Conservation (phyloP, 2,888 invertebrate species). For the Ophioninae sp. region DNA sequence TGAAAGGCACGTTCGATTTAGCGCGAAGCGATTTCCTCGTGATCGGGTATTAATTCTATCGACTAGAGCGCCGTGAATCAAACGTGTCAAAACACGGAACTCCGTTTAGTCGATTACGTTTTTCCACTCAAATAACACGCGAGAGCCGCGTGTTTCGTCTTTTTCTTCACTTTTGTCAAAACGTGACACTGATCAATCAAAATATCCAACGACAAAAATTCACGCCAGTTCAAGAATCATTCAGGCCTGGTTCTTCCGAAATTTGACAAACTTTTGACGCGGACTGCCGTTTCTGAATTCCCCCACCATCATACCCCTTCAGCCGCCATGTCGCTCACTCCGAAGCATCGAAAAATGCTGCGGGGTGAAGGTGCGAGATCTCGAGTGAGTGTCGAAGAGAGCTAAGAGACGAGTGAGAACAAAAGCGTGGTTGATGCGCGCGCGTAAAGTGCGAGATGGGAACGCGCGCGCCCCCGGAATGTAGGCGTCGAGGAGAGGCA, state of each 20-base stretch:
- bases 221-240: not conserved
- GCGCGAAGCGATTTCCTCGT: too few relatives aligned
- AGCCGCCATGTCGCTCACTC: too few relatives aligned
- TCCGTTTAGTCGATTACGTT: too few relatives aligned
- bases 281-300: not conserved
- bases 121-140: too few relatives aligned
- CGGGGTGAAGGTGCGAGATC: slow-evolving; percentile 47
- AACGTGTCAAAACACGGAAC: too few relatives aligned
- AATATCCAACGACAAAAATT: too few relatives aligned
- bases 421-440: slow-evolving; percentile 68
- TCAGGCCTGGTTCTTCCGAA: not conserved
- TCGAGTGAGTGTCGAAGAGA: slow-evolving; percentile 51
- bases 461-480: slow-evolving; percentile 55
- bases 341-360: slow-evolving; percentile 21
- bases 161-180: too few relatives aligned
- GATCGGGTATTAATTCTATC: too few relatives aligned
- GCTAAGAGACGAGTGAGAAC: slow-evolving; percentile 57
- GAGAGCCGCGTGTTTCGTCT: too few relatives aligned
- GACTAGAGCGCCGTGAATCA: too few relatives aligned
- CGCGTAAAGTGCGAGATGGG: slow-evolving; percentile 65
- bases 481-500: slow-evolving; percentile 54
- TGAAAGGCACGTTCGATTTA: too few relatives aligned
- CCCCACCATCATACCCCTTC: not conserved
- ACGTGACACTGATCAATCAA: too few relatives aligned
- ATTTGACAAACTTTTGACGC: not conserved